Evolutionary conservation across 2,888 invertebrate genomes (phyloP).

Genomic region (Diarsia rubi): DNA sequence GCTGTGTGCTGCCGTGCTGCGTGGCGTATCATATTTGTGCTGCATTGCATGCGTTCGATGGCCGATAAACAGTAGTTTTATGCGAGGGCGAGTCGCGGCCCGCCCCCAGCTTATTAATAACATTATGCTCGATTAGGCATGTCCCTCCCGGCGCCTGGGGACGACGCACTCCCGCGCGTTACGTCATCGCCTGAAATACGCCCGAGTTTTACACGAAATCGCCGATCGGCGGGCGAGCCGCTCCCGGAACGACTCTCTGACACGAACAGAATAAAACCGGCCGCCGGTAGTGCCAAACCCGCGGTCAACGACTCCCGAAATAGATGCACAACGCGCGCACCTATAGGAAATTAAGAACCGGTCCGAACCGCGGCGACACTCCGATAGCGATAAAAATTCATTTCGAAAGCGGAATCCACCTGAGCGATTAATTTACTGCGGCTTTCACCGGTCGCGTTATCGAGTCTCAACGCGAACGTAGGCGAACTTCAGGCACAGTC

Average conservation of each 20-base stretch:
- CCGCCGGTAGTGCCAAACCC: conserved; percentile 81
- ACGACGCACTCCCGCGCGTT: conserved; percentile 74
- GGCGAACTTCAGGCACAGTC: conserved; percentile 56
- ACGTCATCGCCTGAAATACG: conserved; percentile 84
- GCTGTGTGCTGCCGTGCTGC: conserved; percentile 11
- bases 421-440: conserved; percentile 84
- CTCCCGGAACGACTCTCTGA: conserved; percentile 73
- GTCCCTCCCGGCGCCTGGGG: conserved; percentile 78
- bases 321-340: conserved; percentile 86
- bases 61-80: conserved; percentile 74
- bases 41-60: conserved; percentile 75
- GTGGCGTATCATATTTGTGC: conserved; percentile 58
- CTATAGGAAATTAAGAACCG: conserved; percentile 87
- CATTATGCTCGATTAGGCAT: conserved; percentile 79
- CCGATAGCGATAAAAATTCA: conserved; percentile 84
- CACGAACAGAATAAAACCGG: conserved; percentile 79
- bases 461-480: conserved; percentile 64
- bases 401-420: conserved; percentile 89
- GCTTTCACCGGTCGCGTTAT: conserved; percentile 82
- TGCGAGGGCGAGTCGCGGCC: conserved; percentile 77
- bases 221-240: conserved; percentile 65
- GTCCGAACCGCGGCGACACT: conserved; percentile 83
- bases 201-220: conserved; percentile 72
- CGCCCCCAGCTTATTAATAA: conserved; percentile 83
- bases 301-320: conserved; percentile 91